Evolutionary conservation across 1,140 invertebrate genomes (phyloP), one percentile per base, ranked within the genome.

Genomic region (Anastatus disparis): DNA sequence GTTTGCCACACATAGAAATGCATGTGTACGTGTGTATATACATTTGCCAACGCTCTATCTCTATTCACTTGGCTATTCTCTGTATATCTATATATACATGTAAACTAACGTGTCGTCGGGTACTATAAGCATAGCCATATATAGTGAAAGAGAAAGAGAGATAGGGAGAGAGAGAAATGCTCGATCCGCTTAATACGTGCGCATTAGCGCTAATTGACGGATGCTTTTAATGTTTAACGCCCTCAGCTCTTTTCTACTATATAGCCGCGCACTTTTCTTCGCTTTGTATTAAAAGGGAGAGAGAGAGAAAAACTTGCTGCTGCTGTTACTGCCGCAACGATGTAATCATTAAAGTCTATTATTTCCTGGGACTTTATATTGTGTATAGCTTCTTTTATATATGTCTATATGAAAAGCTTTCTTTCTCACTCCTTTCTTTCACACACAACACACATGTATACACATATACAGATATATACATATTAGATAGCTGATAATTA

Each of bases 141-240:
- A n/a, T n/a, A n/a, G n/a, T n/a, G n/a, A n/a, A n/a, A n/a, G n/a
- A n/a, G n/a, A n/a, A n/a, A n/a, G n/a, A n/a, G n/a, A n/a, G n/a
- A n/a, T n/a, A n/a, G n/a, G n/a, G n/a, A n/a, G 9, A 31, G 24
- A 46, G 59, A 9, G 31, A 29, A 31, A 56, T 29, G 15, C 68
- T 70, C 52, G 67, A 55, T 71, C 65, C 64, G 71, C 70, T 77
- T 76, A 76, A 77, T 76, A 74, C 74, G 67, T 59, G 62, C 55
- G 72, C 76, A 79, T 78, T 79, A 80, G 59, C 74, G 74, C 75
- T 80, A 80, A 80, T 80, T 79, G 78, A 80, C 73, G 75, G 70
- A 80, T 78, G 74, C 76, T 78, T 79, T 78, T 79, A 79, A 79
- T 79, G 79, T 81, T 79, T 79, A 77, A 77, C 75, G 72, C 73